Percentiles rank a stretch among this genome's conserved stretches.
phyloP scores from a whole-genome alignment of 2,113 vertebrate species.

The Oryzias celebensis region DNA sequence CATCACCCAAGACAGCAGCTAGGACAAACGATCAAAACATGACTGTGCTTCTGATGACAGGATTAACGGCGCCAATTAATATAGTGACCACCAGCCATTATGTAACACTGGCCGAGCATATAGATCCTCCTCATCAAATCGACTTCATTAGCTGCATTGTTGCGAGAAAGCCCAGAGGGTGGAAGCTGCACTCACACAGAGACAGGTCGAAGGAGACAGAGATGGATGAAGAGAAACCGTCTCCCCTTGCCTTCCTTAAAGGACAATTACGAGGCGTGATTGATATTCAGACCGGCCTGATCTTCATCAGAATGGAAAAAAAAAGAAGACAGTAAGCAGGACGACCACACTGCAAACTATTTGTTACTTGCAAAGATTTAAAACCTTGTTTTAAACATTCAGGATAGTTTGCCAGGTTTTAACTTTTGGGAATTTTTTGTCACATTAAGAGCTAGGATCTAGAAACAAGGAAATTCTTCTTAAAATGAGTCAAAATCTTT shows the following conservation, averaged over 20 bases:
- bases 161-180: conserved; percentile 41
- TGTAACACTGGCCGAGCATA: conserved; percentile 39
- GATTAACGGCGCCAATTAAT: conserved; percentile 48
- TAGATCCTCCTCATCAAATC: conserved; percentile 53
- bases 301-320: conserved; percentile 56
- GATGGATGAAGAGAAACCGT: conserved; percentile 63
- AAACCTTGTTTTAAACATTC: too few species aligned
- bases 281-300: conserved; percentile 71
- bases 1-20: conserved; percentile 43
- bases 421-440: too few species aligned
- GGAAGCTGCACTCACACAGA: conserved; percentile 18
- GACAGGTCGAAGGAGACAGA: conserved; percentile 52
- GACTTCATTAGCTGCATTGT: conserved; percentile 58
- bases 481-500: too few species aligned
- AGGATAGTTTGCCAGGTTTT: too few species aligned
- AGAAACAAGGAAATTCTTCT: too few species aligned
- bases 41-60: conserved; percentile 25
- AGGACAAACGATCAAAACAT: conserved; percentile 34
- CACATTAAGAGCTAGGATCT: too few species aligned
- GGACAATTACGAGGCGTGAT: conserved; percentile 75
- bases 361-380: too few species aligned
- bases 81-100: conserved; percentile 53
- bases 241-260: conserved; percentile 72
- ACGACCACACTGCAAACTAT: too few species aligned
- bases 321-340: conserved; percentile 34